Evolutionary conservation across 2,113 vertebrate species (phyloP).

Genomic region (Leptodactylus fuscus): DNA sequence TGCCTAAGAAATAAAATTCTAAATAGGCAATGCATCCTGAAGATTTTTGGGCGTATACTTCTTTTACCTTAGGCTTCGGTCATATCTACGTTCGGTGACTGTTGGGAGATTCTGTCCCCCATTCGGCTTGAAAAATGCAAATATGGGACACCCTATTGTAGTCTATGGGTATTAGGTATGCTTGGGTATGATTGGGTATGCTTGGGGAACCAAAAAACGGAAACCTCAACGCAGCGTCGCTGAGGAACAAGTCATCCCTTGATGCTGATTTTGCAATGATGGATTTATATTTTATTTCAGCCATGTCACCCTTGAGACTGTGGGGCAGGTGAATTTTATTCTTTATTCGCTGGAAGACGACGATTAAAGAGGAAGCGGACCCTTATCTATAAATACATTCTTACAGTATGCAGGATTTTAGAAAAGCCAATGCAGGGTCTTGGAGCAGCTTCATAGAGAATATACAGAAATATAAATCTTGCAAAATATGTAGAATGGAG

Average conservation of each 20-base stretch:
- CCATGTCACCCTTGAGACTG: background rate
- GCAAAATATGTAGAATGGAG: background rate
- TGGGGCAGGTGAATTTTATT: background rate
- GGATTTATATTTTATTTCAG: background rate
- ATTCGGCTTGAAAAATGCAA: too few relatives aligned
- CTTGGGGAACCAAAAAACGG: too few relatives aligned
- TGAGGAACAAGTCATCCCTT: background rate
- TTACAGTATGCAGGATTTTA: background rate
- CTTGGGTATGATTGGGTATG: too few relatives aligned
- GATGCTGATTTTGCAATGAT: background rate
- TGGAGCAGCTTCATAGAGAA: background rate
- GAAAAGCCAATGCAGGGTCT: background rate
- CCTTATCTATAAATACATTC: background rate
- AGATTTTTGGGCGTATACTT: too few relatives aligned
- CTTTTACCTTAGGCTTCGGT: too few relatives aligned
- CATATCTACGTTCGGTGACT: too few relatives aligned
- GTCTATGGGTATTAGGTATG: too few relatives aligned
- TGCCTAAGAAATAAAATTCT: too few relatives aligned
- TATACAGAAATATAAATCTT: conserved; percentile 11
- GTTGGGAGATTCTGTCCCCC: too few relatives aligned
- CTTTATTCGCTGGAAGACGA: background rate
- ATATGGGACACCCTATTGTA: too few relatives aligned
- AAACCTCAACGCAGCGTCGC: too few relatives aligned
- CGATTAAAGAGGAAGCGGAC: background rate
- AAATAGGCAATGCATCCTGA: too few relatives aligned